phyloP scores from a whole-genome alignment of 1,140 invertebrate species.

The Leptinotarsa undecemlineata region DNA sequence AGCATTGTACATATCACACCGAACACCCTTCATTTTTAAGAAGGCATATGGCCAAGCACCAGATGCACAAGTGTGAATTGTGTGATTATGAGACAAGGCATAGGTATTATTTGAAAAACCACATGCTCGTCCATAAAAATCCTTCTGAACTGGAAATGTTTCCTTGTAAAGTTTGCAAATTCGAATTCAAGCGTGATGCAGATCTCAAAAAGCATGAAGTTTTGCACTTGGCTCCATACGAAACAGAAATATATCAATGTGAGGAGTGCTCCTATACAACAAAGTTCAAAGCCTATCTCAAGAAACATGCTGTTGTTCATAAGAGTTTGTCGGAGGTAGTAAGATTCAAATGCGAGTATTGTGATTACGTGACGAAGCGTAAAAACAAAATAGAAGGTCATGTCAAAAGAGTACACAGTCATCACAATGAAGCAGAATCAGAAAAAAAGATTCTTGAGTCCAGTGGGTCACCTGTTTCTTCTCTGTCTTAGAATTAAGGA shows the following conservation, averaged over 20 bases:
- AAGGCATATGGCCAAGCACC: background rate
- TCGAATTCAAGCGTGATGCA: conserved; percentile 22
- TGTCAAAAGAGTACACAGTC: conserved; percentile 28
- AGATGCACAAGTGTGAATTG: background rate
- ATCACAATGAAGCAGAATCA: background rate
- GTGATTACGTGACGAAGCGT: background rate
- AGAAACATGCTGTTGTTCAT: conserved; percentile 27
- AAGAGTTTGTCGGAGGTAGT: conserved; percentile 14
- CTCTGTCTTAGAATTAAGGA: no score
- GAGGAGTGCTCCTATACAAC: conserved; percentile 25
- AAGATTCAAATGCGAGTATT: background rate
- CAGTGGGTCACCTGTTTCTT: no score
- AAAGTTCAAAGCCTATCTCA: conserved; percentile 28
- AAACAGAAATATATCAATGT: conserved; percentile 25
- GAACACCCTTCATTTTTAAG: background rate
- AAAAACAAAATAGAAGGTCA: conserved; percentile 9
- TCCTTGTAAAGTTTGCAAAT: conserved; percentile 23
- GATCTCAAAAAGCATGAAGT: background rate
- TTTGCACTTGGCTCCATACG: conserved; percentile 17
- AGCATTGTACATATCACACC: background rate
- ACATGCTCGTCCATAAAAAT: conserved; percentile 22
- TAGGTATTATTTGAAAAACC: conserved; percentile 11
- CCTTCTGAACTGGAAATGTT: conserved; percentile 26
- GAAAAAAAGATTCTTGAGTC: no score
- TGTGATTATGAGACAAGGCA: conserved; percentile 2